Evolutionary conservation across 2,113 vertebrate genomes (phyloP).

Genomic region (Etia nguti): DNA sequence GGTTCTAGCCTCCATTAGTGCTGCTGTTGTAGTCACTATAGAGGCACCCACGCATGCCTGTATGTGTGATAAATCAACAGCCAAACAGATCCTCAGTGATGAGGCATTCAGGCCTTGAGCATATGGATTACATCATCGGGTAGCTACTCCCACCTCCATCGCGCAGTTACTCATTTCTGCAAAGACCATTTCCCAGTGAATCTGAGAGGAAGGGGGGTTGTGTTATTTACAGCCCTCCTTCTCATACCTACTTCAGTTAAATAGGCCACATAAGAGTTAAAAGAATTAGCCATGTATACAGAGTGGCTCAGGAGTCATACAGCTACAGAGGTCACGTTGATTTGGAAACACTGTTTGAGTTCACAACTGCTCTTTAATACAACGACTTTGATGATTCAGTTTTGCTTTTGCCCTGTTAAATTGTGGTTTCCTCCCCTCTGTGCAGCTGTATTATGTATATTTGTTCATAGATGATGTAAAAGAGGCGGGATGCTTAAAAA

Average conservation of each 20-base stretch:
- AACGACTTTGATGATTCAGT: conserved; percentile 26
- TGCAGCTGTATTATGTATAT: conserved; percentile 6
- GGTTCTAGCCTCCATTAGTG: not conserved
- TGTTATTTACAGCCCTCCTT: conserved; percentile 28
- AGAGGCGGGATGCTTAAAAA: not conserved
- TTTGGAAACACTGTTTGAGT: conserved; percentile 62
- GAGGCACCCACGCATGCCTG: not conserved
- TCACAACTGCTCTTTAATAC: not conserved
- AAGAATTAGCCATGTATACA: not conserved
- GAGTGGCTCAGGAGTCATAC: not conserved
- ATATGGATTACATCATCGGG: conserved; percentile 26
- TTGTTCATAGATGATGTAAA: conserved; percentile 4
- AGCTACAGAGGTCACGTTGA: not conserved
- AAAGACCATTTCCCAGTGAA: not conserved
- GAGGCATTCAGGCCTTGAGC: not conserved
- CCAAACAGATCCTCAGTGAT: not conserved
- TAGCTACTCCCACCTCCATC: conserved; percentile 25
- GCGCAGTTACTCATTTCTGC: conserved; percentile 26
- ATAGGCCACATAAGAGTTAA: not conserved
- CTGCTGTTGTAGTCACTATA: not conserved
- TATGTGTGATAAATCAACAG: conserved; percentile 10
- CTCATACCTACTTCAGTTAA: not conserved
- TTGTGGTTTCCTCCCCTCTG: not conserved
- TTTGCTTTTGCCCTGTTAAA: conserved; percentile 38
- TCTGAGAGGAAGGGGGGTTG: not conserved